These are phyloP conservation scores for Maniola hyperantus DNA, from an alignment of 2,888 invertebrate genomes.

Conservation along the genomic window DNA sequence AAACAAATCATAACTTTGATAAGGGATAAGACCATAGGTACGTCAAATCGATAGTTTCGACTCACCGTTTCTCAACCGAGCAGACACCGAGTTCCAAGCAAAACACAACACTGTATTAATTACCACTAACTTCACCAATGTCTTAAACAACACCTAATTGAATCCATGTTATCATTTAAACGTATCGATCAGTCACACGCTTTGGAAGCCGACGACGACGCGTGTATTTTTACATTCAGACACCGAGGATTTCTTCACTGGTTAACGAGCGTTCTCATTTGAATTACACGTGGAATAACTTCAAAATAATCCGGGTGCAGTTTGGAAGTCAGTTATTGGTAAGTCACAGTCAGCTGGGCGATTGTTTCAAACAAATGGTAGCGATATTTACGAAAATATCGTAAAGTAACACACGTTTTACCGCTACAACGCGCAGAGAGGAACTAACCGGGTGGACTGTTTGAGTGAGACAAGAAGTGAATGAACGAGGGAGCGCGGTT, in stretches of 20 bases:
- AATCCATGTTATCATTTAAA: slow-evolving; percentile 82
- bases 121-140: slow-evolving; percentile 61
- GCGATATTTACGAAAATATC: slow-evolving; percentile 59
- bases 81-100: slow-evolving; percentile 42
- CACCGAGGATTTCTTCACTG: slow-evolving; percentile 66
- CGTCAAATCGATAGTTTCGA: slow-evolving; percentile 65
- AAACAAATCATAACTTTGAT: slow-evolving; percentile 73
- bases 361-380: slow-evolving; percentile 73
- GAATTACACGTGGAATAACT: slow-evolving; percentile 10
- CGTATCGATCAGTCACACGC: slow-evolving; percentile 81
- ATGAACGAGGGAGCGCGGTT: slow-evolving; percentile 55
- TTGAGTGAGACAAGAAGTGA: slow-evolving; percentile 55
- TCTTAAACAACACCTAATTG: slow-evolving; percentile 73
- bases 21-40: slow-evolving; percentile 46
- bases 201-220: slow-evolving; percentile 69
- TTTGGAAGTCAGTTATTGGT: slow-evolving; percentile 40
- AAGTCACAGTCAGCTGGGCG: slow-evolving; percentile 76
- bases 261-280: slow-evolving; percentile 13
- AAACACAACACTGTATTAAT: slow-evolving; percentile 47
- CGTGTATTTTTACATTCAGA: slow-evolving; percentile 78
- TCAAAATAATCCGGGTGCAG: slow-evolving; percentile 12
- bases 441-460: slow-evolving; percentile 57
- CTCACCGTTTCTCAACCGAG: slow-evolving; percentile 56
- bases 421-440: slow-evolving; percentile 58
- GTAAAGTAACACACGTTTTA: slow-evolving; percentile 42